These are phyloP conservation scores for Misgurnus anguillicaudatus DNA, from an alignment of 2,113 vertebrate species.

Conservation along the genomic window DNA sequence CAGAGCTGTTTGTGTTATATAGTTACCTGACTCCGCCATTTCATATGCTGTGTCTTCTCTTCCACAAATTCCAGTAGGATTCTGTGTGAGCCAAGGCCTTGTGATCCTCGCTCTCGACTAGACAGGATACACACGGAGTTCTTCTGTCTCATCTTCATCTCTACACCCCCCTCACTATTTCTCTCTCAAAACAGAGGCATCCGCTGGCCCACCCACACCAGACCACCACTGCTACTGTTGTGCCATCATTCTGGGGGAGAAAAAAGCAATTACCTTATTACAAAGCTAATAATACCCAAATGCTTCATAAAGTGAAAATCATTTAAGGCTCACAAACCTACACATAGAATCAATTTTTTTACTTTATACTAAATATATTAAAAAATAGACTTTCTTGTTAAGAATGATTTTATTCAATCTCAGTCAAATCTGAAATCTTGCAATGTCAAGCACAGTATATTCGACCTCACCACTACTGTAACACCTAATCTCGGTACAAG, in stretches of 20 bases:
- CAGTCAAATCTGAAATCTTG: no score
- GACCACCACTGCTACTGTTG: not conserved
- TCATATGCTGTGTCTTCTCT: conserved; percentile 97
- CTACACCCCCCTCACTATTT: not conserved
- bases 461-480: no score
- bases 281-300: no score
- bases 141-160: conserved; percentile 84
- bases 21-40: conserved; percentile 96
- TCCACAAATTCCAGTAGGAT: conserved; percentile 94
- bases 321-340: not conserved
- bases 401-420: no score
- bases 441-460: no score
- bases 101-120: conserved; percentile 89
- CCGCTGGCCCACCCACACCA: not conserved
- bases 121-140: conserved; percentile 93
- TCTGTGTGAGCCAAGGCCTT: conserved; percentile 84
- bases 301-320: not conserved
- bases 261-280: not conserved
- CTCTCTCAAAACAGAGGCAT: not conserved
- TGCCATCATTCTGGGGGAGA: not conserved
- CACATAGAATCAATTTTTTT: no score
- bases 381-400: no score
- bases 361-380: no score
- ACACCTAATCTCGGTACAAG: no score
- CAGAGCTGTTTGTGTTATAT: no score